Evolutionary conservation across 1,140 invertebrate genomes (phyloP).

Genomic region (Eulimnadia texana): DNA sequence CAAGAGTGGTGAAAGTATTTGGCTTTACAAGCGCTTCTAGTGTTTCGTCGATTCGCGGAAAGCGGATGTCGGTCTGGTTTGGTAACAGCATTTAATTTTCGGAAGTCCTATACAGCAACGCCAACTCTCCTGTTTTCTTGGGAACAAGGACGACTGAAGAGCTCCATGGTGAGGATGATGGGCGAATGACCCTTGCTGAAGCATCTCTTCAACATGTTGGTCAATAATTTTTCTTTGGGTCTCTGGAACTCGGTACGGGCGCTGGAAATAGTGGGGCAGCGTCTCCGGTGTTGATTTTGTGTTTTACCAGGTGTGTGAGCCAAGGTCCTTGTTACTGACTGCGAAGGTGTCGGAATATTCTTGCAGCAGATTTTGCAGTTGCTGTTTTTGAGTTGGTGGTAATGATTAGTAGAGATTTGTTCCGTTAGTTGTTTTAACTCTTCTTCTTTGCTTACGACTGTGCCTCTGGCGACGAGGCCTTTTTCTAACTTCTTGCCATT

Average conservation of each 20-base stretch:
- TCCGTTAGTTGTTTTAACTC: too few species aligned
- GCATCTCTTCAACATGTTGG: constrained; percentile 17
- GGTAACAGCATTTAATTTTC: constrained; percentile 28
- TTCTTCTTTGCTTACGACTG: too few species aligned
- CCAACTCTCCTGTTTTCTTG: constrained; percentile 8
- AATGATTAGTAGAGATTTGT: too few species aligned
- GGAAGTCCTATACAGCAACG: constrained; percentile 31
- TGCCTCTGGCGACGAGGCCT: too few species aligned
- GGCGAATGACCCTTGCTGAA: constrained; percentile 7
- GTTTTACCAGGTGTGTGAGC: not conserved
- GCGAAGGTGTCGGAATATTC: too few species aligned
- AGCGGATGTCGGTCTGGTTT: constrained; percentile 31
- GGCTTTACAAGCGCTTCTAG: constrained; percentile 27
- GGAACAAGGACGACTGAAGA: not conserved
- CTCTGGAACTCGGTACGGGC: not conserved
- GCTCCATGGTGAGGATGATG: not conserved
- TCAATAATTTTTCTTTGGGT: constrained; percentile 5
- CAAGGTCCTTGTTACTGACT: not conserved
- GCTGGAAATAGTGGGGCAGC: not conserved
- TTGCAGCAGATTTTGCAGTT: too few species aligned
- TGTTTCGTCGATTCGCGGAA: constrained; percentile 30
- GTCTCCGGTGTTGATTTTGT: not conserved
- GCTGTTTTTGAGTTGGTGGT: too few species aligned
- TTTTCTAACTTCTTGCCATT: too few species aligned
- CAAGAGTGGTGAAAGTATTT: constrained; percentile 28